Conservation (phyloP, 2,797 vertebrate species). For the Siniperca obscura region DNA sequence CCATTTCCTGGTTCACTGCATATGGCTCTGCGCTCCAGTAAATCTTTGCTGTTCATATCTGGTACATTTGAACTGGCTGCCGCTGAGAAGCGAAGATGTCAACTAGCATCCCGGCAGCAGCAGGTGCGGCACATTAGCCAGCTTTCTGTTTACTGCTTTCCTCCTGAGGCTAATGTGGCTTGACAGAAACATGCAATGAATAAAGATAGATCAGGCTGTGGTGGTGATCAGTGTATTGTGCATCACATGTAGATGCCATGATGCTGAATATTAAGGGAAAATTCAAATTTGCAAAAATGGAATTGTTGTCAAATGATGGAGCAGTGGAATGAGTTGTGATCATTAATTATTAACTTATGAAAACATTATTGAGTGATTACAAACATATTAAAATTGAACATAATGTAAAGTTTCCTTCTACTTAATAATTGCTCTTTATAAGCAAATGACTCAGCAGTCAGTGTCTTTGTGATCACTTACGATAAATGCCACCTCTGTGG, state of each 20-base stretch:
- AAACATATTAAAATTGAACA: not conserved
- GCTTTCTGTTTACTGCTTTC: slow-evolving; percentile 47
- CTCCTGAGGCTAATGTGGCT: slow-evolving; percentile 66
- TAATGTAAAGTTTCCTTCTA: not conserved
- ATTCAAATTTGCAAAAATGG: not conserved
- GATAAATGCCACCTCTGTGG: slow-evolving; percentile 34
- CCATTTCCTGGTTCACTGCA: slow-evolving; percentile 83
- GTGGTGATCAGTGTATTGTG: slow-evolving; percentile 30
- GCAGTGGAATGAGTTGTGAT: not conserved
- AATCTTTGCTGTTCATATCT: slow-evolving; percentile 73
- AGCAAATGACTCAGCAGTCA: slow-evolving; percentile 30
- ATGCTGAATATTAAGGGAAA: not conserved
- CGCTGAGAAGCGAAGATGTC: slow-evolving; percentile 66
- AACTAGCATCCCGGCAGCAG: slow-evolving; percentile 57
- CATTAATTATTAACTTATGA: not conserved
- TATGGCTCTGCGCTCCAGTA: slow-evolving; percentile 59
- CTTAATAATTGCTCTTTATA: slow-evolving; percentile 26
- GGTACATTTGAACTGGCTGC: slow-evolving; percentile 70
- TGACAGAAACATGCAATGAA: slow-evolving; percentile 70
- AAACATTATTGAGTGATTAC: not conserved
- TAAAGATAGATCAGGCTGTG: slow-evolving; percentile 42
- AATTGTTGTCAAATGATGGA: not conserved
- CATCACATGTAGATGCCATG: not conserved
- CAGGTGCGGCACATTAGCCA: slow-evolving; percentile 69
- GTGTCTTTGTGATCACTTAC: slow-evolving; percentile 32